Evolutionary conservation across 2,888 invertebrate genomes (phyloP).

Genomic region (Diaphora mendica): DNA sequence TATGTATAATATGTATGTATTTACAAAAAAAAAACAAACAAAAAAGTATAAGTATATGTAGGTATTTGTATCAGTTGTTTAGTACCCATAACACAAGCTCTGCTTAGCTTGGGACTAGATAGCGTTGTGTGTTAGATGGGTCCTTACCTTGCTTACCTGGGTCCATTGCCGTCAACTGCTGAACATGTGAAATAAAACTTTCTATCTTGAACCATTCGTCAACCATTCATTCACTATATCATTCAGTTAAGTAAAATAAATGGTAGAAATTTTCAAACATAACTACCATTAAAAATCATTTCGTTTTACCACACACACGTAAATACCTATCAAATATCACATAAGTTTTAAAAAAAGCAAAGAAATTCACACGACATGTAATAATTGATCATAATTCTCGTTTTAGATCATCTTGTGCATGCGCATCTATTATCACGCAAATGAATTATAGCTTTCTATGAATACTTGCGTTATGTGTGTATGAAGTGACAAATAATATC

Average conservation of each 20-base stretch:
- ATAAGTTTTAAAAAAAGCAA: background rate
- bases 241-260: background rate
- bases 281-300: background rate
- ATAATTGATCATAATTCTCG: background rate
- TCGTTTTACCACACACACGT: background rate
- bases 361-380: background rate
- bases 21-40: no score
- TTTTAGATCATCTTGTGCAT: constrained; percentile 5
- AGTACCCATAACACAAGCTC: no score
- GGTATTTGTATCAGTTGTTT: no score
- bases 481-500: background rate
- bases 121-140: no score
- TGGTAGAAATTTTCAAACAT: background rate
- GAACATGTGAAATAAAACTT: no score
- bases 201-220: background rate
- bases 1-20: no score
- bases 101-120: no score
- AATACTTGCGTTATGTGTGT: background rate
- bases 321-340: background rate
- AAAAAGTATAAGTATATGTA: no score
- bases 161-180: no score
- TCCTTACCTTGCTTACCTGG: no score
- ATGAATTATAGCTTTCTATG: constrained; percentile 9
- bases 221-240: no score
- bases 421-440: constrained; percentile 8